A percentile compares a stretch with the other conserved stretches of the same genome.
These are phyloP conservation scores for Parnassius orleans DNA, from an alignment of 2,888 invertebrate species.

Conservation along the genomic window DNA sequence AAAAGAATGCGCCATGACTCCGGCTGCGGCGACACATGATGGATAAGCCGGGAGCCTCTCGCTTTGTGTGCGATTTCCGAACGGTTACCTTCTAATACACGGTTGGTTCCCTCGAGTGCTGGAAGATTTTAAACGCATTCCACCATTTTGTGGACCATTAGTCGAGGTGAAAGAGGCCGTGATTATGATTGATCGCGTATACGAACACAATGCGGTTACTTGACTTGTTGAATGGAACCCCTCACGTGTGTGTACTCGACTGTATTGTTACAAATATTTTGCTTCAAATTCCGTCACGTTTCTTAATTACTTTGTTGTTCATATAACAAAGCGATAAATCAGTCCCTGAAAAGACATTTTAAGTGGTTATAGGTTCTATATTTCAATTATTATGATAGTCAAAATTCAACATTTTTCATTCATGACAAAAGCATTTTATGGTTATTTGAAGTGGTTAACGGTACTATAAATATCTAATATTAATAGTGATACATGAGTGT, in stretches of 20 bases:
- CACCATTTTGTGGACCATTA: constrained; percentile 78
- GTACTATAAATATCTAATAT: too few relatives aligned
- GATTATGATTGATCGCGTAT: constrained; percentile 77
- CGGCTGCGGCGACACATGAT: constrained; percentile 60
- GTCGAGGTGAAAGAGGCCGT: constrained; percentile 75
- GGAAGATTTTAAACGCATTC: constrained; percentile 77
- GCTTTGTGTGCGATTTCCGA: constrained; percentile 72
- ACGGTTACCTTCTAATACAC: constrained; percentile 74
- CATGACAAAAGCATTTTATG: too few relatives aligned
- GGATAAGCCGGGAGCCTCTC: constrained; percentile 58
- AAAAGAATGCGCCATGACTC: constrained; percentile 29
- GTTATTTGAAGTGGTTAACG: too few relatives aligned
- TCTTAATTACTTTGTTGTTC: constrained; percentile 36
- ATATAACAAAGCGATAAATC: constrained; percentile 1
- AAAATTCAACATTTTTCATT: too few relatives aligned
- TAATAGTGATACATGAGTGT: too few relatives aligned
- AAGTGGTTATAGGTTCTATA: too few relatives aligned
- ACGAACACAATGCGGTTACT: constrained; percentile 60
- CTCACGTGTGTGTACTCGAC: constrained; percentile 65
- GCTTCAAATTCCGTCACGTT: constrained; percentile 39
- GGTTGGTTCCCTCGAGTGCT: constrained; percentile 49
- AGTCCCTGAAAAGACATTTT: neutral
- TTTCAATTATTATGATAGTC: too few relatives aligned
- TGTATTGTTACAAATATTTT: constrained; percentile 57
- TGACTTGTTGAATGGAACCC: constrained; percentile 73